Base-by-base conservation (phyloP, 2,888 invertebrate genomes). In the Exephanes ischioxanthus region DNA sequence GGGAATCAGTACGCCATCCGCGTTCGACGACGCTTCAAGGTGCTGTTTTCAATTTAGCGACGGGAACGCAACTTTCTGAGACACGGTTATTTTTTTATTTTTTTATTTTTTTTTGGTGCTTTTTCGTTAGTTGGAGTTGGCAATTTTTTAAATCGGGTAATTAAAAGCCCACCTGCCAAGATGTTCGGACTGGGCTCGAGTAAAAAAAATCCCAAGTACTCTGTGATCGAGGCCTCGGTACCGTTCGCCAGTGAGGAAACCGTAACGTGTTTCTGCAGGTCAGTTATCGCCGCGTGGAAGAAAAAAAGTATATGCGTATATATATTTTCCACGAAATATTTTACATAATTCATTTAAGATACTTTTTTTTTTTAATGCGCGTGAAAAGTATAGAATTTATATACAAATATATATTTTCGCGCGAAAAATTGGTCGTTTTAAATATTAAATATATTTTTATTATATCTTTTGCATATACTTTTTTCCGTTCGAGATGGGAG, bases 261-360 rank as follows among this genome's bases (percentile, higher is more conserved):
- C 85, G 97, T 97, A 94, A 96, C 96, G 91, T 97, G 97, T 94
- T 97, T 97, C 94, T 97, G 97, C 96, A 97, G 97, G 97, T 97
- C 95, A 94, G 92, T 89, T 88, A 63, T 45, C 45, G 45, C 16
- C 3, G 0, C 45, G 45, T 45, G 45, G 14, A 45, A 41, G 11
- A 41, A 41, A 41, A 7, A 33, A 33, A 41, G 11, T 41, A 11
- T 11, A 41, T 9, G 11, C 1, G 41, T 2, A 2, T 11, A 41
- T 41, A 41, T 41, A 41, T 11, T 11, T 11, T 41, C 2, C 41
- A 41, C 33, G 33, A 6, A 6, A 33, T 7, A 7, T 7, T 33
- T 6, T 33, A 33, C 5, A 33, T 33, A 33, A 33, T 33, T 33
- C 1, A 1, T 33, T 6, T 33, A 6, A 6, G 33, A 33, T 6